Evolutionary conservation across 2,113 vertebrate species (phyloP).

Genomic region (Aramus guarauna): DNA sequence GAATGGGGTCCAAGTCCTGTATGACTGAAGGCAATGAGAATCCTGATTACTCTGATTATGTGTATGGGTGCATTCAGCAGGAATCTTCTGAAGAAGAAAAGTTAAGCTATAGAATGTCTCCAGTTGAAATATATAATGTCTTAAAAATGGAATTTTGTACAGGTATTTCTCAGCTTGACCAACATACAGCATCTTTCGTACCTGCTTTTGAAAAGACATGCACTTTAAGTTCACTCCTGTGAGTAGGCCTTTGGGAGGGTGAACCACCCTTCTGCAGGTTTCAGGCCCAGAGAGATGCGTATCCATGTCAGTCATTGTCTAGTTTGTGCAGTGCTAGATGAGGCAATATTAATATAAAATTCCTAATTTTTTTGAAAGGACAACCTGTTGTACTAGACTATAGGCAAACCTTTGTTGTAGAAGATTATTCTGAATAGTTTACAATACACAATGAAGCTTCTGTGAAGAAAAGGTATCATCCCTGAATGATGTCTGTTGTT

Average conservation of each 20-base stretch:
- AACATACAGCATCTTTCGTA: neutral
- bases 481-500: neutral
- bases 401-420: neutral
- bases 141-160: neutral
- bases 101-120: neutral
- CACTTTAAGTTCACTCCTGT: neutral
- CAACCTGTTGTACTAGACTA: neutral
- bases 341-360: neutral
- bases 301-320: rapidly evolving
- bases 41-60: neutral
- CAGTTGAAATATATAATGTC: rapidly evolving
- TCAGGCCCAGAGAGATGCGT: neutral
- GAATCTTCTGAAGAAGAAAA: neutral
- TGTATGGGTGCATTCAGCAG: neutral
- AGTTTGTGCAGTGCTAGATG: neutral
- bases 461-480: neutral
- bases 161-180: neutral
- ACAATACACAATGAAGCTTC: neutral
- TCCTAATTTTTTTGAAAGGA: neutral
- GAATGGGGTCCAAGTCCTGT: neutral
- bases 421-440: neutral
- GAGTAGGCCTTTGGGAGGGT: neutral
- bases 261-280: neutral
- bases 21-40: neutral
- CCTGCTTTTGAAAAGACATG: neutral